Percentiles rank a stretch among this genome's conserved stretches.
phyloP scores from a whole-genome alignment of 2,797 vertebrate genomes.

The Iguana delicatissima region DNA sequence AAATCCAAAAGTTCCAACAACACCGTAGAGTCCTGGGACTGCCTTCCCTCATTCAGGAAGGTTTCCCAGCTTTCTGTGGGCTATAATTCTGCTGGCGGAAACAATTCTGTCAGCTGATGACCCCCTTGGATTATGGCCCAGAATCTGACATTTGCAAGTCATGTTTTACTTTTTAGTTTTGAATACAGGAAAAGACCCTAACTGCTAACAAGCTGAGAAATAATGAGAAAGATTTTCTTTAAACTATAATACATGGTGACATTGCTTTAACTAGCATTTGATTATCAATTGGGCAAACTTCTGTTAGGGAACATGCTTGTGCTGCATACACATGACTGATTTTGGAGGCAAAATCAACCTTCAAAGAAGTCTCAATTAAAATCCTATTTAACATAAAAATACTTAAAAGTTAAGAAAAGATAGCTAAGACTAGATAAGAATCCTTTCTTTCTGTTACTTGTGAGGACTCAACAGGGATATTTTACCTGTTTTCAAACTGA shows the following conservation, averaged over 20 bases:
- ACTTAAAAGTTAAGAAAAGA: neutral
- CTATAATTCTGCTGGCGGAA: no score
- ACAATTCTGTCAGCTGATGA: no score
- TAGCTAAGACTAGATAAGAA: no score
- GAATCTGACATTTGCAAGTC: neutral
- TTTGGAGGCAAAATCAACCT: neutral
- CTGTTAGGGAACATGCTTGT: neutral
- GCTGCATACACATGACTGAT: neutral
- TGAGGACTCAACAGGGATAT: no score
- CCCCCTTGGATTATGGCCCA: no score
- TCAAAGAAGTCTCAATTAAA: neutral
- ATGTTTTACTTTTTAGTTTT: slow-evolving; percentile 17
- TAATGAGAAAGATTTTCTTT: neutral
- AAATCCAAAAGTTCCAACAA: neutral
- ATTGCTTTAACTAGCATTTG: neutral
- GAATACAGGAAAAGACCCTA: neutral
- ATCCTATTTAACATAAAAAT: neutral
- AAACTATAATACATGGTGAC: neutral
- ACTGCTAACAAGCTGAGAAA: neutral
- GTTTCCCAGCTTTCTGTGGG: no score
- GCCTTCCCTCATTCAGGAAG: neutral
- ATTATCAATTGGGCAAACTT: neutral
- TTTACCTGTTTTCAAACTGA: neutral
- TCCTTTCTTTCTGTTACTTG: neutral
- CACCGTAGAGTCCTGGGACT: neutral